Conservation (phyloP, 1,140 invertebrate genomes). For the Zaprionus africanus region DNA sequence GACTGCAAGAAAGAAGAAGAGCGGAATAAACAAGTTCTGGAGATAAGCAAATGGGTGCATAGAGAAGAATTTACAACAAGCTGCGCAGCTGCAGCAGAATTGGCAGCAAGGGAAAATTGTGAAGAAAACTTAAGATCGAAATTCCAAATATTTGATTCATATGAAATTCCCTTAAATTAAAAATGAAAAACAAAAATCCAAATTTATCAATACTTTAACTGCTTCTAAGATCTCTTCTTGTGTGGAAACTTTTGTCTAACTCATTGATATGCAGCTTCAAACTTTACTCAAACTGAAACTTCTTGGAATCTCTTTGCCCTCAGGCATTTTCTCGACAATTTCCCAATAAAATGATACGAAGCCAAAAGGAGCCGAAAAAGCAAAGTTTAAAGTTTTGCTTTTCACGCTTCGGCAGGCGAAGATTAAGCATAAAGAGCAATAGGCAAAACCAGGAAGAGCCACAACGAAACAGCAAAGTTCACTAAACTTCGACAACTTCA, state of each 20-base stretch:
- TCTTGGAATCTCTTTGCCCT: conserved; percentile 24
- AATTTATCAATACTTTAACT: not conserved
- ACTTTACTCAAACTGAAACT: conserved; percentile 6
- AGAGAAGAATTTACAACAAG: conserved; percentile 18
- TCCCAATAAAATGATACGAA: conserved; percentile 22
- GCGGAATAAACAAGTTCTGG: conserved; percentile 36
- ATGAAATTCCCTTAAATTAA: not conserved
- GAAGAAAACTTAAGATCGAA: conserved; percentile 5
- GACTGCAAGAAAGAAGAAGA: not conserved
- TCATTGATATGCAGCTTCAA: not conserved
- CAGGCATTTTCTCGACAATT: conserved; percentile 7
- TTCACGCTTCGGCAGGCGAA: conserved; percentile 47
- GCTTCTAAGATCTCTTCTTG: not conserved
- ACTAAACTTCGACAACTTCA: conserved; percentile 81
- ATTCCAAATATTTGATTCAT: not conserved
- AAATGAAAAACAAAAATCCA: not conserved
- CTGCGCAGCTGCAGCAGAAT: not conserved
- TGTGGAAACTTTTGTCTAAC: not conserved
- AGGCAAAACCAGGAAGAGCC: conserved; percentile 24
- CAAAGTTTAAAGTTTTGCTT: conserved; percentile 55
- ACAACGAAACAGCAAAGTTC: conserved; percentile 65
- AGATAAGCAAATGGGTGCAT: not conserved
- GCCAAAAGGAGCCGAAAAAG: conserved; percentile 3
- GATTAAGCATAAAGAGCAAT: conserved; percentile 16
- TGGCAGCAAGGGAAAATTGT: conserved; percentile 22